Evolutionary conservation across 2,888 invertebrate species (phyloP), one percentile per base, ranked within the genome.

Genomic region (Marronus borbonicus): DNA sequence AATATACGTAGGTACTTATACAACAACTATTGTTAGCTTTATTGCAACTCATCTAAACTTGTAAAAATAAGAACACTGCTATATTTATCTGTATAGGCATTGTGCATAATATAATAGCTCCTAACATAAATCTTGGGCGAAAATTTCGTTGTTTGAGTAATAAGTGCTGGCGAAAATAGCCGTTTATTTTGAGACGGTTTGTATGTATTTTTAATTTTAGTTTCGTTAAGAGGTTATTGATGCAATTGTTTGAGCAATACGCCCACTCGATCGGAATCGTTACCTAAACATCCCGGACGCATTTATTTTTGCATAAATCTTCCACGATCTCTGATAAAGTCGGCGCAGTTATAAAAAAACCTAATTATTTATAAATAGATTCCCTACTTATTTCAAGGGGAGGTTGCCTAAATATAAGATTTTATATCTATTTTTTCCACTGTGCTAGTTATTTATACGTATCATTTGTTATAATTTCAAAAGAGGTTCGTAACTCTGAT

Each of bases 241-340:
- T 72, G 72, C 72, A 72, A 72, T 72, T 72, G 72, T 72, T 72
- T 72, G 72, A 72, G 72, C 58, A 72, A 72, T 58, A 72, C 72
- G 72, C 72, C 72, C 72, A 72, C 72, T 72, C 39, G 58, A 36
- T 72, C 72, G 36, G 58, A 8, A 58, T 39, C 17, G 58, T 72
- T 72, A 72, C 72, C 72, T 72, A 72, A 72, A 58, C 72, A 72
- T 72, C 72, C 72, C 72, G 72, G 72, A 58, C 72, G 58, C 72
- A 72, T 72, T 72, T 72, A 72, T 72, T 72, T 72, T 72, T 36
- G 72, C 36, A 58, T 36, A 58, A 55, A 39, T 58, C 58, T 72
- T 72, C 39, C 72, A 72, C 72, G 36, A 72, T 72, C 72, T 72
- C 36, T 72, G 72, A 72, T 72, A 72, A 72, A 20, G 39, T 39